A percentile compares a stretch with the other conserved stretches of the same genome.
These are phyloP conservation scores for Melanargia galathea DNA, from an alignment of 2,888 invertebrate species.

Conservation along the genomic window DNA sequence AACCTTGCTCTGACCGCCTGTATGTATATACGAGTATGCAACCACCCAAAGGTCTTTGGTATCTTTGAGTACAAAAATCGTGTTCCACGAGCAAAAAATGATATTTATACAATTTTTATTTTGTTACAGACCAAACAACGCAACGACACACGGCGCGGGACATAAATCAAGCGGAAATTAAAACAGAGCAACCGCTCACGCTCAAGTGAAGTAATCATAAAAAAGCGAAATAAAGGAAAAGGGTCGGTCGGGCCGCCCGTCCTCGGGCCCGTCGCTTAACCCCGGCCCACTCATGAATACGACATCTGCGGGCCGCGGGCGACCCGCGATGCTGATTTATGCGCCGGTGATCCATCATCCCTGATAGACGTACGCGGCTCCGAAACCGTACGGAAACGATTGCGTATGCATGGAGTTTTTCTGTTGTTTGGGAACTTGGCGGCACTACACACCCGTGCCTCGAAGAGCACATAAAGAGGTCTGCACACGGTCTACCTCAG, in stretches of 20 bases:
- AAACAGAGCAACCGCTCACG: constrained; percentile 46
- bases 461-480: too few species aligned
- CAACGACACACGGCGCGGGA: constrained; percentile 37
- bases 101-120: constrained; percentile 35
- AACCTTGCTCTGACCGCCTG: too few species aligned
- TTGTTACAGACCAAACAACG: constrained; percentile 61
- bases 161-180: constrained; percentile 56
- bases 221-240: constrained; percentile 58
- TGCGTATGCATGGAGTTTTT: constrained; percentile 15
- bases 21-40: too few species aligned
- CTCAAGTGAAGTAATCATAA: constrained; percentile 50
- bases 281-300: constrained; percentile 69
- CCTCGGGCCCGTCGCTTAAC: constrained; percentile 45
- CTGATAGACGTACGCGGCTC: constrained; percentile 49
- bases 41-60: too few species aligned
- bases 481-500: too few species aligned
- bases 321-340: constrained; percentile 70
- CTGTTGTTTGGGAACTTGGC: too few species aligned
- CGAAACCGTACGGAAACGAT: constrained; percentile 25
- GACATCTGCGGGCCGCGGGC: constrained; percentile 66
- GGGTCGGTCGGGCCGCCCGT: constrained; percentile 38
- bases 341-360: constrained; percentile 67
- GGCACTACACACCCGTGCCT: too few species aligned
- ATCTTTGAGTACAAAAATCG: too few species aligned
- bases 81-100: too few species aligned